Conservation (phyloP, 2,797 vertebrate genomes). For the Coregonus suidteri region DNA sequence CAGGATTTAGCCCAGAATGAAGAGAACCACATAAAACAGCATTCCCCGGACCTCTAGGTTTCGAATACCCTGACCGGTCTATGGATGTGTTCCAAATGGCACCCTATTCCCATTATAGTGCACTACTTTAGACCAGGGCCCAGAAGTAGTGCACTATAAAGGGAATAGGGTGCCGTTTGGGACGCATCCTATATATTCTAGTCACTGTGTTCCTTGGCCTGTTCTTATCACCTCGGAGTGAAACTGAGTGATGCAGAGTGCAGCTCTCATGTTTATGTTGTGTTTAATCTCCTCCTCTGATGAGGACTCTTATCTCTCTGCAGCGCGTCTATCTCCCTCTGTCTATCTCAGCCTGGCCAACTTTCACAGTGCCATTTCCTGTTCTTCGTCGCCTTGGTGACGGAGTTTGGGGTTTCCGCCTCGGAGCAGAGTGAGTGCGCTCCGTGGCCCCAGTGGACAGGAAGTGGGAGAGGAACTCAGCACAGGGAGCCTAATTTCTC, state of each 20-base stretch:
- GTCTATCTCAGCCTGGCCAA: conserved; percentile 44
- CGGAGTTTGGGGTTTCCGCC: conserved; percentile 63
- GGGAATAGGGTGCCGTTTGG: too few relatives aligned
- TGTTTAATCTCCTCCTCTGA: conserved; percentile 38
- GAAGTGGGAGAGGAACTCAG: conserved; percentile 62
- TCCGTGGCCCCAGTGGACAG: conserved; percentile 63
- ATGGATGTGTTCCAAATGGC: too few relatives aligned
- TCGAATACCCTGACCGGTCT: too few relatives aligned
- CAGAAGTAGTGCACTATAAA: too few relatives aligned
- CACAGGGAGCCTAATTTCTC: conserved; percentile 58
- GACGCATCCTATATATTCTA: not conserved
- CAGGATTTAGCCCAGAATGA: too few relatives aligned
- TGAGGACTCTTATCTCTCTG: conserved; percentile 52
- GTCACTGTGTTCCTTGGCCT: not conserved
- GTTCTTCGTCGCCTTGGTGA: conserved; percentile 76
- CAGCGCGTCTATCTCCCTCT: conserved; percentile 53
- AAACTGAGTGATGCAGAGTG: not conserved
- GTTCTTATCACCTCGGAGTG: conserved; percentile 3
- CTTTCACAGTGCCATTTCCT: conserved; percentile 78
- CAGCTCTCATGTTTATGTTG: conserved; percentile 10
- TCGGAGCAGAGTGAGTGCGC: conserved; percentile 55
- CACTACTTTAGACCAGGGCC: too few relatives aligned
- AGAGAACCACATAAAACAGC: too few relatives aligned
- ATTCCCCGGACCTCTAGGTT: too few relatives aligned
- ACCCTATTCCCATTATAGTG: too few relatives aligned